These are phyloP conservation scores for Copidosoma aretas DNA, from an alignment of 2,888 invertebrate genomes.

Conservation along the genomic window DNA sequence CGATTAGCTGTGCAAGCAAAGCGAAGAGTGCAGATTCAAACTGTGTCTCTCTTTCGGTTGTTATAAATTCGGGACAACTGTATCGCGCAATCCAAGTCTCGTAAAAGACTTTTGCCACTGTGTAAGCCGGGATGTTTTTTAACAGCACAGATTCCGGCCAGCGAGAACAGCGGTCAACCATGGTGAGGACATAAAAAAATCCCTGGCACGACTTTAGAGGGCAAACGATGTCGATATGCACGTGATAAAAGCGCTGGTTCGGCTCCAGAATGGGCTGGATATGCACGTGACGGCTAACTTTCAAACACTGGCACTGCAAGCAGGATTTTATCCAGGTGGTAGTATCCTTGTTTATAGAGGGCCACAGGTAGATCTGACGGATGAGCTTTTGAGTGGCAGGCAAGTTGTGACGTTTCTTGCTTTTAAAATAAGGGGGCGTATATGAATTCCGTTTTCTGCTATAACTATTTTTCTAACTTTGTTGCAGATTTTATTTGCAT, in stretches of 20 bases:
- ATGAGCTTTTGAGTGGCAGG: no score
- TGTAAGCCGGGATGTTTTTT: neutral
- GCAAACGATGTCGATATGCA: conserved; percentile 1
- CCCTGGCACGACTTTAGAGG: neutral
- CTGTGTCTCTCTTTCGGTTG: conserved; percentile 5
- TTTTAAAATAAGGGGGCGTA: neutral
- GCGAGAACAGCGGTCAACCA: neutral
- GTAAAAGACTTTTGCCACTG: neutral
- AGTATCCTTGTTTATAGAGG: no score
- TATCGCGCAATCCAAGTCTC: neutral
- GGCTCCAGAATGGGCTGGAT: no score
- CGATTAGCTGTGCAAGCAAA: no score
- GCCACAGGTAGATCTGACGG: no score
- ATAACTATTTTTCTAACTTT: neutral
- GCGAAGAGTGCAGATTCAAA: neutral
- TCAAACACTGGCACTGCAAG: no score
- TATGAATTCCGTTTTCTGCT: neutral
- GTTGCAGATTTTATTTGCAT: no score
- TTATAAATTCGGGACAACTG: neutral
- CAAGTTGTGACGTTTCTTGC: neutral
- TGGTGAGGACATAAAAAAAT: neutral
- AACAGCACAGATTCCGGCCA: conserved; percentile 15
- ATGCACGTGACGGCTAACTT: no score
- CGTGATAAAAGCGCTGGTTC: conserved; percentile 6
- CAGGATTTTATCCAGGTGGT: no score